Percentiles rank a stretch among this genome's conserved stretches.
Evolutionary conservation across 1,140 invertebrate genomes (phyloP).

Genomic region (Leptinotarsa lineolata): DNA sequence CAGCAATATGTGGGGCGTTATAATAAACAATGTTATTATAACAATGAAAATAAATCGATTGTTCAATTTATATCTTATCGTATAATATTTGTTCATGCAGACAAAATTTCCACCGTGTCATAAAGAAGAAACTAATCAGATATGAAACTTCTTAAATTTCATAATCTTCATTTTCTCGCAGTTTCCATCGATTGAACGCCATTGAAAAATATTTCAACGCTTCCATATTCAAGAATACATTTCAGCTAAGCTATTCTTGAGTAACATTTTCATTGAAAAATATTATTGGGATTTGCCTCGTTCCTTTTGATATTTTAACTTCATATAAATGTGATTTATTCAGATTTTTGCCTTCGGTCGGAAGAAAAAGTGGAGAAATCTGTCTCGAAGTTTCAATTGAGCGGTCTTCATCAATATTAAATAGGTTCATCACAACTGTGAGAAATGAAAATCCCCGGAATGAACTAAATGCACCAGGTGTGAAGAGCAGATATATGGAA

Average conservation of each 20-base stretch:
- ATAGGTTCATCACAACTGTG: conserved; percentile 3
- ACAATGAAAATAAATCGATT: no score
- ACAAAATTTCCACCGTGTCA: no score
- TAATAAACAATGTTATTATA: no score
- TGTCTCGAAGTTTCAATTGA: not conserved
- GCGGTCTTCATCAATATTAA: not conserved
- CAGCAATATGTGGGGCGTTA: no score
- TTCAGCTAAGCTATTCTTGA: not conserved
- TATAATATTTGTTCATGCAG: no score
- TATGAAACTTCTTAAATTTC: no score
- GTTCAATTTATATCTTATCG: no score
- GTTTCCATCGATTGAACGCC: no score
- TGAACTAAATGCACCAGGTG: not conserved
- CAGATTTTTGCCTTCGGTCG: not conserved
- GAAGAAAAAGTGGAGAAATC: not conserved
- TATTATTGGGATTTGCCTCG: not conserved
- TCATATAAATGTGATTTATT: not conserved
- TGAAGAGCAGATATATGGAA: not conserved
- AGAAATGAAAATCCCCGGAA: not conserved
- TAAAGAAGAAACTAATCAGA: no score
- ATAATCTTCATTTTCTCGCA: no score
- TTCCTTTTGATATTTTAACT: not conserved
- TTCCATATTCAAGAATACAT: not conserved
- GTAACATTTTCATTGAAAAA: not conserved
- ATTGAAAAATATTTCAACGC: not conserved